These are phyloP conservation scores for Aythya baeri DNA, from an alignment of 2,113 vertebrate genomes.

Conservation along the genomic window DNA sequence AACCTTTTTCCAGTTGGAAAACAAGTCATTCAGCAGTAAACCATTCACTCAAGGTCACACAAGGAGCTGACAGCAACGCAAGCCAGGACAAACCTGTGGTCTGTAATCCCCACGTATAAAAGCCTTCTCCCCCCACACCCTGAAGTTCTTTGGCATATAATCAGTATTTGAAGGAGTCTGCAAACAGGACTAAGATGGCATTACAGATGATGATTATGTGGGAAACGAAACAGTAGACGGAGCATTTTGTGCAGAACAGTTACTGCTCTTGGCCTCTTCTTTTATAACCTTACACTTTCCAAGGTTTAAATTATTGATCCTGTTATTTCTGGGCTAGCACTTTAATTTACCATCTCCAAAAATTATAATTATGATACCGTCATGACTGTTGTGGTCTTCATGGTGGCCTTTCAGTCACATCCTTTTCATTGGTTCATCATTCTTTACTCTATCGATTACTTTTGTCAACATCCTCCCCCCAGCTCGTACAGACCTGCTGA, in stretches of 20 bases:
- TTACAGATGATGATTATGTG: background rate
- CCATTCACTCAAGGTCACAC: background rate
- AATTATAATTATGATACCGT: constrained; percentile 64
- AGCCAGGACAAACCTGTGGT: background rate
- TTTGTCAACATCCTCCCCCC: constrained; percentile 81
- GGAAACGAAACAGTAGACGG: background rate
- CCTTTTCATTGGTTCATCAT: constrained; percentile 88
- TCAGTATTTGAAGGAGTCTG: background rate
- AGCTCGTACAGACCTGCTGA: constrained; percentile 73
- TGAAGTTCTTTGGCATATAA: background rate
- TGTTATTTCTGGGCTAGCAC: constrained; percentile 51
- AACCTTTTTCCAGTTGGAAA: background rate
- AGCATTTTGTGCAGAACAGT: background rate
- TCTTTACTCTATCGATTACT: constrained; percentile 91
- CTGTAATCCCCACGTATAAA: background rate
- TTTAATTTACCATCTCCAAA: constrained; percentile 31
- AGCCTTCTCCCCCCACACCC: too few species aligned
- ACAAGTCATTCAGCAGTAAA: background rate
- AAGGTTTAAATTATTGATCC: constrained; percentile 62
- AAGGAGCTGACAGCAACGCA: background rate
- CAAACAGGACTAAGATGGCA: background rate
- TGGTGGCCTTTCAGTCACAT: constrained; percentile 73
- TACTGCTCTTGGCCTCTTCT: background rate
- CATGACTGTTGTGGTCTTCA: constrained; percentile 69
- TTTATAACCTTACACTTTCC: constrained; percentile 8